Evolutionary conservation across 2,888 invertebrate species (phyloP).

Genomic region (Helleia helle): DNA sequence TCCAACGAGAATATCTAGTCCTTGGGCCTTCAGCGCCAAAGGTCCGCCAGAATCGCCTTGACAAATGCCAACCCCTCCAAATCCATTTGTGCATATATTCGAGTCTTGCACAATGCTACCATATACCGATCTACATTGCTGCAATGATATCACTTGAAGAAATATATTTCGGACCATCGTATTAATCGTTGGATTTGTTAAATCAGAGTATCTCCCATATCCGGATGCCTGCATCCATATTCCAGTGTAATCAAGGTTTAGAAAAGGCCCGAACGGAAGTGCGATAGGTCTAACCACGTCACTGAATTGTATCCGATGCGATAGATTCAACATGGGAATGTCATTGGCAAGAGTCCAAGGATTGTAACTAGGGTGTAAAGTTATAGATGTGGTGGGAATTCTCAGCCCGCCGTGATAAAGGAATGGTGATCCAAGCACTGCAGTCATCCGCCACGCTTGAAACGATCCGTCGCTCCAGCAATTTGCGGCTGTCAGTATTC

Average conservation of each 20-base stretch:
- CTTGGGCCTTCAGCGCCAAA: constrained; percentile 32
- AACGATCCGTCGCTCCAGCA: constrained; percentile 40
- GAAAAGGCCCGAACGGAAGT: too few relatives aligned
- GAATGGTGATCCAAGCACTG: constrained; percentile 37
- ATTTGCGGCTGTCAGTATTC: constrained; percentile 46
- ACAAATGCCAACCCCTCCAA: constrained; percentile 55
- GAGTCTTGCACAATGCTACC: too few relatives aligned
- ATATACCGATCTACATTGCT: too few relatives aligned
- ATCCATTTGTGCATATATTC: too few relatives aligned
- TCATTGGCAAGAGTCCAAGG: constrained; percentile 31
- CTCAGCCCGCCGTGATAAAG: constrained; percentile 39
- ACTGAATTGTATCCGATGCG: too few relatives aligned
- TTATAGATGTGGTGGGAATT: constrained; percentile 29
- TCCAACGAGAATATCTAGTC: constrained; percentile 39
- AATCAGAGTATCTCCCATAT: too few relatives aligned
- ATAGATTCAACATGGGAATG: constrained; percentile 39
- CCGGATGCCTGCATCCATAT: too few relatives aligned
- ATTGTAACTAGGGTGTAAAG: constrained; percentile 36
- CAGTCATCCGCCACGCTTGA: constrained; percentile 33
- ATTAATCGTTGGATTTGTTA: too few relatives aligned
- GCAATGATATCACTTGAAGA: too few relatives aligned
- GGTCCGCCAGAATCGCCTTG: constrained; percentile 56
- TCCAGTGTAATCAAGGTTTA: too few relatives aligned
- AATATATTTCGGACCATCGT: too few relatives aligned
- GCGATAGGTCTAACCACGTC: too few relatives aligned